phyloP scores from a whole-genome alignment of 1,140 invertebrate genomes.

The Drosophila seguyi region DNA sequence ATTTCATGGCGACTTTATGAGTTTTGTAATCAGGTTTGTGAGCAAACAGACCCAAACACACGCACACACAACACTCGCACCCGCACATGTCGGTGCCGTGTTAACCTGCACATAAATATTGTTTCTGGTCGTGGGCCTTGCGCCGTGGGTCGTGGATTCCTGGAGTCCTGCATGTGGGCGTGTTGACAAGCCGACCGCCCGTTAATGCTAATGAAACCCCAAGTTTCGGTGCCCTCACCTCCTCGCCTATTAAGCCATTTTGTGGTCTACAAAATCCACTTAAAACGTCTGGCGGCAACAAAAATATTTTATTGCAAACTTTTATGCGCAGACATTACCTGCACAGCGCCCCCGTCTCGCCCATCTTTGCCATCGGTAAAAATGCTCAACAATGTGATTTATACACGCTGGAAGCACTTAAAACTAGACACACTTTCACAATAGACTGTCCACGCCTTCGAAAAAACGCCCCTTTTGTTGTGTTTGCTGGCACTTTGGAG shows the following conservation, averaged over 20 bases:
- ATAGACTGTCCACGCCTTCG: constrained; percentile 57
- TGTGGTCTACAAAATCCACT: constrained; percentile 61
- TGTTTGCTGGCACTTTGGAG: constrained; percentile 59
- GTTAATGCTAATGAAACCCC: constrained; percentile 74
- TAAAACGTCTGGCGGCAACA: constrained; percentile 57
- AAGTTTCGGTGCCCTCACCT: constrained; percentile 18
- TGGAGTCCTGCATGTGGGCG: constrained; percentile 33
- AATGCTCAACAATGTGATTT: constrained; percentile 71
- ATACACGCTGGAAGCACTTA: constrained; percentile 75
- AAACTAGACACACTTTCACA: constrained; percentile 72
- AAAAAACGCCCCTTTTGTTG: constrained; percentile 51
- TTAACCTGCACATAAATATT: constrained; percentile 78
- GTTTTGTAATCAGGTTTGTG: constrained; percentile 81
- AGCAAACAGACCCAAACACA: constrained; percentile 68
- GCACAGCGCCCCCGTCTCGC: constrained; percentile 6
- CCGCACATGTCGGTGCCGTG: constrained; percentile 30
- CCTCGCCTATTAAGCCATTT: constrained; percentile 52
- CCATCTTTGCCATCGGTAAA: constrained; percentile 11
- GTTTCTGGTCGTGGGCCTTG: constrained; percentile 35
- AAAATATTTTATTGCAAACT: constrained; percentile 74
- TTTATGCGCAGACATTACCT: constrained; percentile 70
- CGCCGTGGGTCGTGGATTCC: constrained; percentile 5
- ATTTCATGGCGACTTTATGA: constrained; percentile 84
- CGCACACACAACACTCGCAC: constrained; percentile 21
- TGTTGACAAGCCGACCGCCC: constrained; percentile 67